These are phyloP conservation scores for Salticus scenicus DNA, from an alignment of 2,888 invertebrate genomes.

Conservation along the genomic window DNA sequence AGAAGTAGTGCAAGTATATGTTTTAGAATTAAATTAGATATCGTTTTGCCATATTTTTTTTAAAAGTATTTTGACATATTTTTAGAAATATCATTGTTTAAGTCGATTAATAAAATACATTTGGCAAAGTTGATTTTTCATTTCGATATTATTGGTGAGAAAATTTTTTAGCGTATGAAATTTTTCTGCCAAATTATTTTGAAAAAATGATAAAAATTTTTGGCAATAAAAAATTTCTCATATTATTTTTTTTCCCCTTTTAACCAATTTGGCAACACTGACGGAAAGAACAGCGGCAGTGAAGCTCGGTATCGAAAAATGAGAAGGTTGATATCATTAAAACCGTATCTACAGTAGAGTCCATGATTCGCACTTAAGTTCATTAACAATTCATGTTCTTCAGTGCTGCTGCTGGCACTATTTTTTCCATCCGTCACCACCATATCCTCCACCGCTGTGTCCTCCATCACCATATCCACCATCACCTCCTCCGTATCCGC, in stretches of 20 bases:
- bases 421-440: constrained; percentile 35
- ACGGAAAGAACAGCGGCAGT: constrained; percentile 24
- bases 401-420: constrained; percentile 39
- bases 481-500: constrained; percentile 43
- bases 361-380: constrained; percentile 42
- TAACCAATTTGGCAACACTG: constrained; percentile 34
- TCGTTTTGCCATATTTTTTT: background rate
- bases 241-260: too few relatives aligned
- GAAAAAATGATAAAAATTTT: too few relatives aligned
- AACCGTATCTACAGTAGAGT: constrained; percentile 65
- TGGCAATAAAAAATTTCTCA: too few relatives aligned
- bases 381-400: constrained; percentile 16
- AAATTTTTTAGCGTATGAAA: too few relatives aligned
- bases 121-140: too few relatives aligned
- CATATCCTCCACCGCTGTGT: constrained; percentile 25
- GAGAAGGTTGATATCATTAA: constrained; percentile 28
- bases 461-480: constrained; percentile 32
- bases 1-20: background rate
- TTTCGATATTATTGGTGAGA: too few relatives aligned
- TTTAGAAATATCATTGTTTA: too few relatives aligned
- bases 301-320: constrained; percentile 7
- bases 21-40: background rate
- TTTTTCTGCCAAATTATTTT: too few relatives aligned
- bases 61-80: too few relatives aligned
- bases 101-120: too few relatives aligned